A percentile compares a stretch with the other conserved stretches of the same genome.
Conservation (phyloP, 2,797 vertebrate species). For the Alauda arvensis region DNA sequence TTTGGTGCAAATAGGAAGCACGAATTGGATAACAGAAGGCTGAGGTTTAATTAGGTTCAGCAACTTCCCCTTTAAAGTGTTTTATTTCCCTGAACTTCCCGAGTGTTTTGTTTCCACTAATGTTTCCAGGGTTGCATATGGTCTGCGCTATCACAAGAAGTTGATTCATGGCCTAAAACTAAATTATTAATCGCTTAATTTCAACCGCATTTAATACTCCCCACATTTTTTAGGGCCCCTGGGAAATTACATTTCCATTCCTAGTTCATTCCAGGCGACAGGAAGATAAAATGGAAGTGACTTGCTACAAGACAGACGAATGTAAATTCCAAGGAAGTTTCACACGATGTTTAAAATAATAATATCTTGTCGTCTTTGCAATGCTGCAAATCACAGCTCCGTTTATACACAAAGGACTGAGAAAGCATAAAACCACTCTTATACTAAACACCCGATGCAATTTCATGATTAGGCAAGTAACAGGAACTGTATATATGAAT, state of each 20-base stretch:
- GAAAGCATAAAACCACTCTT: constrained; percentile 13
- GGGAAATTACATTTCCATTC: constrained; percentile 83
- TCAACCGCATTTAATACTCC: constrained; percentile 80
- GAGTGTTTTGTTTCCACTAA: constrained; percentile 62
- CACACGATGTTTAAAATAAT: constrained; percentile 65
- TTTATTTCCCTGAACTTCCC: constrained; percentile 37
- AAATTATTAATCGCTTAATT: constrained; percentile 98
- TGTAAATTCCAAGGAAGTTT: constrained; percentile 72
- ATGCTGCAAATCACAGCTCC: constrained; percentile 19
- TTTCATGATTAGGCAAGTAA: neutral
- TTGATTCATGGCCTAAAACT: constrained; percentile 86
- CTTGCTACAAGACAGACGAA: constrained; percentile 69
- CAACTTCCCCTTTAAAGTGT: constrained; percentile 51
- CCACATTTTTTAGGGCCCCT: constrained; percentile 79
- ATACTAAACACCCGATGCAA: neutral
- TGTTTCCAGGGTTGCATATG: constrained; percentile 62
- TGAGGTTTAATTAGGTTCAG: constrained; percentile 72
- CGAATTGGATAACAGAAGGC: constrained; percentile 51
- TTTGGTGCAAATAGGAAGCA: constrained; percentile 61
- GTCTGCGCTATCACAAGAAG: constrained; percentile 63
- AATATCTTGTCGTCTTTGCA: constrained; percentile 58
- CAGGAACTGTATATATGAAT: neutral
- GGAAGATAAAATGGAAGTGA: constrained; percentile 75
- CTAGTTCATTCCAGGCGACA: constrained; percentile 72
- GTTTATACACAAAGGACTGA: neutral